Evolutionary conservation across 2,888 invertebrate genomes (phyloP), one percentile per base, ranked within the genome.

Genomic region (Cerastis leucographa): DNA sequence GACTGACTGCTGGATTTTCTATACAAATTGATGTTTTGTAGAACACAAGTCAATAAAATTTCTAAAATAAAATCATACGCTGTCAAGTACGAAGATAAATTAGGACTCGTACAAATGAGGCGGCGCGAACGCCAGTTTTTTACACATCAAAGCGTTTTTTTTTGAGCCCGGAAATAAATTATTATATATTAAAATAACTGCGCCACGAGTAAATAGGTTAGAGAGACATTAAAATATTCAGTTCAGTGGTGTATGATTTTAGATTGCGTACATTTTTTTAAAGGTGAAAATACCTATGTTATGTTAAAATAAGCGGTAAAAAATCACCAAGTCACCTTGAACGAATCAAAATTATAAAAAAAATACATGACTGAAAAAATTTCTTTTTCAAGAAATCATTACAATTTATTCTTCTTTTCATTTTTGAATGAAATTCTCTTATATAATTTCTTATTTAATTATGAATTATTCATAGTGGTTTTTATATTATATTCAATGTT

Each of bases 101-200:
- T 85, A 77, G 83, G 80, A 70, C 35, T 68, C 71, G 35, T 74
- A 54, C 78, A 84, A 90, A 89, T 88, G 88, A 81, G 83, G 85
- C 87, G 87, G 64, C 74, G 19, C 84, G 74, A 74, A 84, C 82
- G 78, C 76, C 62, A 80, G 79, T 71, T 78, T 85, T 83, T 79
- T 65, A 71, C 25, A 90, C 87, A 84, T 89, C 89, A 89, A 89
- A 89, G 90, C 70, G 78, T 64, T 76, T 76, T 83, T 71, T 74
- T 71, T 68, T 70, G 29, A 72, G 87, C 69, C 89, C 87, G 88
- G 88, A 89, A 86, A 89, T 85, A 89, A 87, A 87, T 89, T 89
- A 89, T 89, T 85, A 86, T 76, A 64, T 84, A 82, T 89, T 85
- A 84, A 89, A 89, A 89, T 89, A 85, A 86, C 79, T 76, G 78